Conservation (phyloP, 2,888 invertebrate genomes). For the Leucoptera coffeella region DNA sequence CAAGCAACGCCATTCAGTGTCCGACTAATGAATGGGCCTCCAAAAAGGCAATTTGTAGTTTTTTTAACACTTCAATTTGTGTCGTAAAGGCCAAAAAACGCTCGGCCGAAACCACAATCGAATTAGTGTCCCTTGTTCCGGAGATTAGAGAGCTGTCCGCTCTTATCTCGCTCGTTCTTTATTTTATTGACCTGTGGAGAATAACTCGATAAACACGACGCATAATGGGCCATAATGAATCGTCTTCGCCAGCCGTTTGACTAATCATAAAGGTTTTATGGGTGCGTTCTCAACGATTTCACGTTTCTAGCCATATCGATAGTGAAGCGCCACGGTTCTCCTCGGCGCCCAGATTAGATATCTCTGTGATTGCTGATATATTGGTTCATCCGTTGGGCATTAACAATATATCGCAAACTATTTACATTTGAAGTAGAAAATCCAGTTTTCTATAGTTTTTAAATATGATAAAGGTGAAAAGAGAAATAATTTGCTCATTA, state of each 20-base stretch:
- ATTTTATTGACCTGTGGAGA: slow-evolving; percentile 52
- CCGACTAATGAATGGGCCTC: slow-evolving; percentile 46
- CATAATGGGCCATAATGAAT: slow-evolving; percentile 52
- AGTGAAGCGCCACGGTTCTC: no score
- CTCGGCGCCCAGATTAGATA: not conserved
- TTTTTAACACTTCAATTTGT: slow-evolving; percentile 52
- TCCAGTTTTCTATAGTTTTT: no score
- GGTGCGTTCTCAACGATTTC: no score
- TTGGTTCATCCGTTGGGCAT: no score
- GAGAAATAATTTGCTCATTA: no score
- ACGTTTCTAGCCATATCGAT: no score
- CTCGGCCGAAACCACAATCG: slow-evolving; percentile 51
- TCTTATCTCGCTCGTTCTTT: slow-evolving; percentile 52
- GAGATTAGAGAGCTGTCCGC: slow-evolving; percentile 51
- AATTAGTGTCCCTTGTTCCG: slow-evolving; percentile 54
- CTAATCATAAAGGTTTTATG: slow-evolving; percentile 52
- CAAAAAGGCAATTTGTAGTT: slow-evolving; percentile 50
- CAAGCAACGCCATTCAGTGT: slow-evolving; percentile 39
- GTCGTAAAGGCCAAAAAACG: slow-evolving; percentile 48
- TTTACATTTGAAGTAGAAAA: no score
- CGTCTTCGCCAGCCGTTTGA: slow-evolving; percentile 41
- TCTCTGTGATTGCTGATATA: no score
- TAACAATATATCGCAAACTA: no score
- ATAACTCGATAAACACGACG: slow-evolving; percentile 50
- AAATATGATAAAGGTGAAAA: no score